phyloP scores from a whole-genome alignment of 2,888 invertebrate genomes.

The Caenorhabditis drosophilae region DNA sequence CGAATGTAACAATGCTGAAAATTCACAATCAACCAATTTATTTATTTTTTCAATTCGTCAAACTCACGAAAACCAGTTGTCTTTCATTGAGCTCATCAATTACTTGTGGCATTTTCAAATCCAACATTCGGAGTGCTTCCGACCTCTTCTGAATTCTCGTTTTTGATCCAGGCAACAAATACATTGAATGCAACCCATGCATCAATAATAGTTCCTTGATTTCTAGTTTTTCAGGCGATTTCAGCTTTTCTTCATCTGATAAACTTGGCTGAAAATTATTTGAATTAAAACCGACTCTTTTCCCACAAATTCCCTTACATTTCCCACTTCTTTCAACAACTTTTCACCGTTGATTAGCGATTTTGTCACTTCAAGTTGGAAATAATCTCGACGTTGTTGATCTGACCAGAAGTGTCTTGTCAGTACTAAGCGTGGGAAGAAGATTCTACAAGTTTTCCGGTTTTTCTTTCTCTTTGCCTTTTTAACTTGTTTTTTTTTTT shows the following conservation, averaged over 20 bases:
- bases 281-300: too few relatives aligned
- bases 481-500: neutral
- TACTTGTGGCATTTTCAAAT: constrained; percentile 12
- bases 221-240: constrained; percentile 20
- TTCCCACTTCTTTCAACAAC: constrained; percentile 17
- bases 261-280: constrained; percentile 17
- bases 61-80: constrained; percentile 49
- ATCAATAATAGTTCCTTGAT: constrained; percentile 23
- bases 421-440: constrained; percentile 63
- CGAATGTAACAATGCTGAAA: constrained; percentile 54
- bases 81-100: constrained; percentile 37
- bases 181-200: constrained; percentile 30
- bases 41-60: neutral
- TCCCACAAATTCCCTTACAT: too few relatives aligned
- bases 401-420: constrained; percentile 66
- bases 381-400: constrained; percentile 56
- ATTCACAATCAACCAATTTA: neutral
- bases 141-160: constrained; percentile 26
- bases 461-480: neutral
- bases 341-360: constrained; percentile 32
- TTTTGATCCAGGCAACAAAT: constrained; percentile 29
- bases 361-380: constrained; percentile 39
- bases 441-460: constrained; percentile 51
- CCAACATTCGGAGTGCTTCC: constrained; percentile 28
- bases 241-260: constrained; percentile 16